Percentiles rank a stretch among this genome's conserved stretches.
These are phyloP conservation scores for Lycocerus yunnanus DNA, from an alignment of 2,888 invertebrate species.

Conservation along the genomic window DNA sequence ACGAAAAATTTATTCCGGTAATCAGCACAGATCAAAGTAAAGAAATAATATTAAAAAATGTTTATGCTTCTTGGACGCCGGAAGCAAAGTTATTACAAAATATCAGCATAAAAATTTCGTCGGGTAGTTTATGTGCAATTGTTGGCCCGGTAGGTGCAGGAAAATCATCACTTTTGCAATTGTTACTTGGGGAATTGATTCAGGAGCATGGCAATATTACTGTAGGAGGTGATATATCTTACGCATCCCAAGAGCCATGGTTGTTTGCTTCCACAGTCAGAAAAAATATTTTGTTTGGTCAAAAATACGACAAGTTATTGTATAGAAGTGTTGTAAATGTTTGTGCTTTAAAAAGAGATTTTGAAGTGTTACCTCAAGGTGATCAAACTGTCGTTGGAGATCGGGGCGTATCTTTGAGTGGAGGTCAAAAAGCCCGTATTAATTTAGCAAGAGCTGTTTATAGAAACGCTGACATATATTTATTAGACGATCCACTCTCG, in stretches of 20 bases:
- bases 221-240: conserved; percentile 61
- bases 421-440: conserved; percentile 81
- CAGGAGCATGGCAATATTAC: conserved; percentile 57
- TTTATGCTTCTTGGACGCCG: conserved; percentile 45
- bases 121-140: conserved; percentile 68
- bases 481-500: conserved; percentile 80
- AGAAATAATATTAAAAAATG: conserved; percentile 39
- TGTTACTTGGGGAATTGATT: conserved; percentile 64
- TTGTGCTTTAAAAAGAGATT: conserved; percentile 67
- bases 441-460: conserved; percentile 80
- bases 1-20: conserved; percentile 58
- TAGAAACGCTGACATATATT: conserved; percentile 73
- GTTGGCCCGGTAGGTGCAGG: conserved; percentile 90
- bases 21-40: conserved; percentile 14
- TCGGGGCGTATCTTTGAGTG: conserved; percentile 75
- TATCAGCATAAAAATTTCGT: conserved; percentile 55
- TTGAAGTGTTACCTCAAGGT: conserved; percentile 63
- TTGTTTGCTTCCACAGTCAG: conserved; percentile 62
- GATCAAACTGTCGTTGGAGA: conserved; percentile 67
- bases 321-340: conserved; percentile 61
- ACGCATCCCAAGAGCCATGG: conserved; percentile 73
- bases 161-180: conserved; percentile 65
- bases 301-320: conserved; percentile 53
- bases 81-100: conserved; percentile 42
- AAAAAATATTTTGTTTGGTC: conserved; percentile 73